These are phyloP conservation scores for Odocoileus virginianus DNA, from an alignment of 2,113 vertebrate genomes.

Conservation along the genomic window DNA sequence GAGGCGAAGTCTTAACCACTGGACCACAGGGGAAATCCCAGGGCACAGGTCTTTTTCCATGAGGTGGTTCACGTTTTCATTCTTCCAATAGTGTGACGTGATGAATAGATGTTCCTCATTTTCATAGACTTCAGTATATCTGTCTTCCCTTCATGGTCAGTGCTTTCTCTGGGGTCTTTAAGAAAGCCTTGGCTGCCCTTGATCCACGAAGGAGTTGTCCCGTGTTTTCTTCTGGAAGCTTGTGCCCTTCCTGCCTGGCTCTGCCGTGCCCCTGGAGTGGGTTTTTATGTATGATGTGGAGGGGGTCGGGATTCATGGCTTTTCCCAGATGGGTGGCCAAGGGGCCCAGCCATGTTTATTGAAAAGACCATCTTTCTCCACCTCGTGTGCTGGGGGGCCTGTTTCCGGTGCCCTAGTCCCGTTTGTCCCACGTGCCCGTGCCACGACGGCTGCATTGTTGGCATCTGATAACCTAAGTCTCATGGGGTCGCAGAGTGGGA, in stretches of 20 bases:
- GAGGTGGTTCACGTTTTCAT: neutral
- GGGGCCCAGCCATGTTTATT: fast-evolving
- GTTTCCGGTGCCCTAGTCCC: fast-evolving
- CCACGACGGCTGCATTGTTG: fast-evolving
- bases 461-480: neutral
- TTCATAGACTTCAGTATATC: fast-evolving
- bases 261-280: neutral
- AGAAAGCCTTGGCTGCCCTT: neutral
- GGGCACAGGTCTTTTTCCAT: no score
- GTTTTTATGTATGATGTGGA: neutral
- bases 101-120: neutral
- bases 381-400: neutral
- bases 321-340: fast-evolving
- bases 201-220: neutral
- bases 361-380: fast-evolving
- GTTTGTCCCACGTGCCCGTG: fast-evolving
- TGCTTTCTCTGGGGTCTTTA: neutral
- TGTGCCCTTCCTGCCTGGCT: neutral
- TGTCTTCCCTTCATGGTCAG: neutral
- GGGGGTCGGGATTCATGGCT: neutral
- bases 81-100: neutral
- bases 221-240: neutral
- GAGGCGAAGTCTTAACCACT: neutral
- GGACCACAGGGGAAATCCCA: neutral
- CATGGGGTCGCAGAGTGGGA: neutral